phyloP scores from a whole-genome alignment of 2,888 invertebrate genomes.

The Spodoptera littoralis region DNA sequence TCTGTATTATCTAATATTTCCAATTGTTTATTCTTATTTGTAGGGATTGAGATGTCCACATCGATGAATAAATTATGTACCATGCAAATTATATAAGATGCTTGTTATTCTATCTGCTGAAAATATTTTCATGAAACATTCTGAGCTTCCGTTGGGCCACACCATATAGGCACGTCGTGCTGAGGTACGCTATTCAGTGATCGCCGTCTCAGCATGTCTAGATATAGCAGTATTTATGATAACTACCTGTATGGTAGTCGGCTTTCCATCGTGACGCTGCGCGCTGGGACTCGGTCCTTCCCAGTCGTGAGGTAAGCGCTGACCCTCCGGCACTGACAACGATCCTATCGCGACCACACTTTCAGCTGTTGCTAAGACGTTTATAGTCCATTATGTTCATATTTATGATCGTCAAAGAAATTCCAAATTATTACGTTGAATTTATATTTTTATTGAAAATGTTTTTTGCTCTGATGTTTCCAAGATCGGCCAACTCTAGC shows the following conservation, averaged over 20 bases:
- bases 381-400: slow-evolving; percentile 75
- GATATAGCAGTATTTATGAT: slow-evolving; percentile 51
- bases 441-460: slow-evolving; percentile 2
- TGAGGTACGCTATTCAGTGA: slow-evolving; percentile 55
- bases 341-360: slow-evolving; percentile 73
- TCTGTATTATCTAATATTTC: slow-evolving; percentile 16
- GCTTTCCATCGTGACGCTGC: slow-evolving; percentile 44
- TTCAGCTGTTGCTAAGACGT: slow-evolving; percentile 70
- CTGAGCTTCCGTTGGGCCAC: slow-evolving; percentile 8
- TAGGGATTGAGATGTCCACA: too few relatives aligned
- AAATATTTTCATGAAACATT: neutral
- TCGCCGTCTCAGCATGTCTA: slow-evolving; percentile 43
- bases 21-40: neutral
- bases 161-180: slow-evolving; percentile 48
- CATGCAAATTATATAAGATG: too few relatives aligned
- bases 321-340: slow-evolving; percentile 63
- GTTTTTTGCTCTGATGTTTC: too few relatives aligned
- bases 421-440: slow-evolving; percentile 48
- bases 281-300: slow-evolving; percentile 30
- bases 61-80: too few relatives aligned
- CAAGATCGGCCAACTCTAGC: too few relatives aligned
- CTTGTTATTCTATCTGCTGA: neutral
- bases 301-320: slow-evolving; percentile 65
- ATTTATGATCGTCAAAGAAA: slow-evolving; percentile 69
- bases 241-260: slow-evolving; percentile 43